A percentile compares a stretch with the other conserved stretches of the same genome.
phyloP scores from a whole-genome alignment of 1,140 invertebrate species.

The Macrobrachium rosenbergii region DNA sequence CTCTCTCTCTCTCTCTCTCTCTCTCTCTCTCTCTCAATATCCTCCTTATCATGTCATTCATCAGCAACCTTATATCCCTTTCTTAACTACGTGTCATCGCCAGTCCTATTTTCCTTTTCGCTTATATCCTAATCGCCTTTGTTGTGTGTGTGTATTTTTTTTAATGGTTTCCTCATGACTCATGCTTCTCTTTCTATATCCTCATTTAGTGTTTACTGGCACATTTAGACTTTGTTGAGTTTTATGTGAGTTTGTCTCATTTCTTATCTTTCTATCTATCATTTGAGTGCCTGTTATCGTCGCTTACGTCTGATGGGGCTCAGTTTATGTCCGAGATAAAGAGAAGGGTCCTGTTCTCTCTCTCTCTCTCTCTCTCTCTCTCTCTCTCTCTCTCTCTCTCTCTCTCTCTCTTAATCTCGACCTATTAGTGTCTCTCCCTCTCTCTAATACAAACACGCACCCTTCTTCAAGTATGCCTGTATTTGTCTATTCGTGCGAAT shows the following conservation, averaged over 20 bases:
- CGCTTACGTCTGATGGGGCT: too few relatives aligned
- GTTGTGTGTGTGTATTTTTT: neutral
- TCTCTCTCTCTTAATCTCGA: too few relatives aligned
- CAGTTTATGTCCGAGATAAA: too few relatives aligned
- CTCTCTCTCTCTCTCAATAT: neutral
- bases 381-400: too few relatives aligned
- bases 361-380: constrained; percentile 18
- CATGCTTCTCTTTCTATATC: neutral
- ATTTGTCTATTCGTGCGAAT: too few relatives aligned
- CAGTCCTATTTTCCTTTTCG: neutral
- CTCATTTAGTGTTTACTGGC: neutral
- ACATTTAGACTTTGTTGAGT: neutral
- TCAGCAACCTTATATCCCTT: neutral
- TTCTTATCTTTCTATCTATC: neutral
- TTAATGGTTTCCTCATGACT: neutral
- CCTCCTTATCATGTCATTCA: neutral
- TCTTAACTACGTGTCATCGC: neutral
- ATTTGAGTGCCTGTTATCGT: too few relatives aligned
- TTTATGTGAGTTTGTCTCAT: neutral
- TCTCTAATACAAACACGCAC: neutral
- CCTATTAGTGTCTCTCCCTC: neutral
- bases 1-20: neutral
- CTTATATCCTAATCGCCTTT: neutral
- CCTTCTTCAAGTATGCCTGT: neutral
- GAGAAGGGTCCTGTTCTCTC: constrained; percentile 1